These are phyloP conservation scores for Isotomurus palustris DNA, from an alignment of 2,888 invertebrate genomes.

Conservation along the genomic window DNA sequence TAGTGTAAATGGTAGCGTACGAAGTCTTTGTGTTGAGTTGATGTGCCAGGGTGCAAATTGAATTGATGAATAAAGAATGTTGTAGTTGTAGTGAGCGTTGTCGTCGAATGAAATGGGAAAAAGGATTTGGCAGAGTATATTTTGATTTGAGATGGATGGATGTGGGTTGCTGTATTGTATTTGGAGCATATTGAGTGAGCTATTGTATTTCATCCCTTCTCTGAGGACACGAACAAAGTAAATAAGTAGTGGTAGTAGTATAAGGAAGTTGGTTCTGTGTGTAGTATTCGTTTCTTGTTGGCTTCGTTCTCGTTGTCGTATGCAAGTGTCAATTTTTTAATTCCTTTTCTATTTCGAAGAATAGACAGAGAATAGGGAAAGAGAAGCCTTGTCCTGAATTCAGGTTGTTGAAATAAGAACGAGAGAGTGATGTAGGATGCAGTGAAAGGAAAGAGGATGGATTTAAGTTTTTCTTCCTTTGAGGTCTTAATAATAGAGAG, in stretches of 20 bases:
- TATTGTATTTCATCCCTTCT: conserved; percentile 6
- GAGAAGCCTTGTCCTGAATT: too few relatives aligned
- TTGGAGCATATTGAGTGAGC: too few relatives aligned
- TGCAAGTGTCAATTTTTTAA: conserved; percentile 45
- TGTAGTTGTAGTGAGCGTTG: not conserved
- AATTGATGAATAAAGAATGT: not conserved
- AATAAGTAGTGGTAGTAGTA: too few relatives aligned
- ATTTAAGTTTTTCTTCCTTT: too few relatives aligned
- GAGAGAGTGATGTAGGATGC: not conserved
- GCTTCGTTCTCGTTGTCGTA: conserved; percentile 7
- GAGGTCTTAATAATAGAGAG: not conserved
- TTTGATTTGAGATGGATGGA: conserved; percentile 16
- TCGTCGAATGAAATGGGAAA: conserved; percentile 3
- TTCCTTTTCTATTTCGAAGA: conserved; percentile 39
- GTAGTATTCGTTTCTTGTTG: conserved; percentile 5
- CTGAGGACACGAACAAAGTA: too few relatives aligned
- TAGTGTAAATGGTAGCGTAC: too few relatives aligned
- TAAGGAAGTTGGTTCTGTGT: conserved; percentile 4
- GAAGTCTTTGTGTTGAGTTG: not conserved
- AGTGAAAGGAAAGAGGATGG: not conserved
- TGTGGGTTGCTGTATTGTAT: too few relatives aligned
- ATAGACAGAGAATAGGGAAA: conserved; percentile 14
- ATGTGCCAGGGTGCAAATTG: not conserved
- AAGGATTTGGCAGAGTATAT: conserved; percentile 12
- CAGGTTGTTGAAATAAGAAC: not conserved